phyloP scores from a whole-genome alignment of 2,113 vertebrate species.

The Thermophis baileyi region DNA sequence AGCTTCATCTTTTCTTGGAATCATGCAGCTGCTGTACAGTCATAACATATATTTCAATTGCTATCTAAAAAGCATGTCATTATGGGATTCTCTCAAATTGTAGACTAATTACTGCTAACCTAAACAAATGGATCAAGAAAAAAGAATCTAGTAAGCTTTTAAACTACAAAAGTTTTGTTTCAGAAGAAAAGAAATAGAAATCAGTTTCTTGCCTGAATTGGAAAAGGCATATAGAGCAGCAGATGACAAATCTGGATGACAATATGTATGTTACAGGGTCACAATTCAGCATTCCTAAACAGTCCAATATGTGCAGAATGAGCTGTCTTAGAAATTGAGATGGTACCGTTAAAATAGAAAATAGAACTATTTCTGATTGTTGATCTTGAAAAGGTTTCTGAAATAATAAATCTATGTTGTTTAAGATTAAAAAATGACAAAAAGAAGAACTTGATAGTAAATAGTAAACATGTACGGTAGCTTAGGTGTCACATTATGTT shows the following conservation, averaged over 20 bases:
- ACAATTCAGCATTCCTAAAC: constrained; percentile 24
- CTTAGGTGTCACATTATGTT: background rate
- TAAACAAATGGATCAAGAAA: background rate
- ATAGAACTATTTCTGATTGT: constrained; percentile 63
- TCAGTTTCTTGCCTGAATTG: background rate
- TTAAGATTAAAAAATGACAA: constrained; percentile 58
- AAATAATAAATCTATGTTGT: constrained; percentile 69
- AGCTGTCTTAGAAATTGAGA: background rate
- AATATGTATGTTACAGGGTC: background rate
- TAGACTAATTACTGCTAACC: background rate
- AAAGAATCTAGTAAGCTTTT: background rate
- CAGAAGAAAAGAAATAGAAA: constrained; percentile 7
- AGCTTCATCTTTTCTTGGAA: background rate
- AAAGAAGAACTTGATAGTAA: constrained; percentile 54
- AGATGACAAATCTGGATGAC: constrained; percentile 10
- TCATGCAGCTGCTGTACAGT: background rate
- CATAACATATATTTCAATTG: background rate
- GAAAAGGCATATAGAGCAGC: background rate
- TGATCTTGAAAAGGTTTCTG: constrained; percentile 58
- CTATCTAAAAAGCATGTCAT: background rate
- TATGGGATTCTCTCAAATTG: background rate
- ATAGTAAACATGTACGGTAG: background rate
- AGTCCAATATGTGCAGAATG: constrained; percentile 20
- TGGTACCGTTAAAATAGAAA: constrained; percentile 44
- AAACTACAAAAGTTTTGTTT: constrained; percentile 1